phyloP scores from a whole-genome alignment of 2,113 vertebrate species.

The Lathamus discolor region DNA sequence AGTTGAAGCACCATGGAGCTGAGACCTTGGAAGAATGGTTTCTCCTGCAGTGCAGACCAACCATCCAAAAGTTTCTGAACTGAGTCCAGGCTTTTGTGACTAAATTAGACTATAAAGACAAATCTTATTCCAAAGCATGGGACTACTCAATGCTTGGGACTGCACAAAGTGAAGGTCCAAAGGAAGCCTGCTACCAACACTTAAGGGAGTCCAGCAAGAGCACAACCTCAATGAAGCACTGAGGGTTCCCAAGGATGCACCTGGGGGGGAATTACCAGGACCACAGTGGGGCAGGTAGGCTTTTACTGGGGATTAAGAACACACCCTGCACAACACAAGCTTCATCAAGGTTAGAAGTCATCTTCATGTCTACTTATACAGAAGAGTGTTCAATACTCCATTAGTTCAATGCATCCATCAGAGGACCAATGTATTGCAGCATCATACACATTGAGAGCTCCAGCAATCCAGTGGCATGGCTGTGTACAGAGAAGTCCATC shows the following conservation, averaged over 20 bases:
- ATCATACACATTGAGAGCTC: neutral
- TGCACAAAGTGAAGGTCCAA: neutral
- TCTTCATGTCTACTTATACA: neutral
- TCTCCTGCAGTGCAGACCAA: neutral
- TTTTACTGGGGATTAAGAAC: neutral
- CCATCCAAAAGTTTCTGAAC: neutral
- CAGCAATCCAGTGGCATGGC: too few relatives aligned
- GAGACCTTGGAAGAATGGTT: neutral
- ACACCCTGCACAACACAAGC: rapidly evolving
- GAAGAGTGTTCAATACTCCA: neutral
- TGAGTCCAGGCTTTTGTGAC: neutral
- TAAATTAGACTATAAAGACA: neutral
- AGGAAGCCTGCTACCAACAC: neutral
- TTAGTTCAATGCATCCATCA: neutral
- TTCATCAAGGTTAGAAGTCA: neutral
- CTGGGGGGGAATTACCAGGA: neutral
- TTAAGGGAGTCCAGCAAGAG: neutral
- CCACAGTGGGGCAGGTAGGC: neutral
- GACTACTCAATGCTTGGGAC: neutral
- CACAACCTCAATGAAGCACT: rapidly evolving
- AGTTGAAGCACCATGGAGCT: neutral
- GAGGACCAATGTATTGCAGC: neutral
- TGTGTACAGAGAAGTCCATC: neutral
- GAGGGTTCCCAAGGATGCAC: rapidly evolving
- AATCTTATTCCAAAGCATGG: neutral